These are phyloP conservation scores for Muraenolepis orangiensis DNA, from an alignment of 2,797 vertebrate species.

Conservation along the genomic window DNA sequence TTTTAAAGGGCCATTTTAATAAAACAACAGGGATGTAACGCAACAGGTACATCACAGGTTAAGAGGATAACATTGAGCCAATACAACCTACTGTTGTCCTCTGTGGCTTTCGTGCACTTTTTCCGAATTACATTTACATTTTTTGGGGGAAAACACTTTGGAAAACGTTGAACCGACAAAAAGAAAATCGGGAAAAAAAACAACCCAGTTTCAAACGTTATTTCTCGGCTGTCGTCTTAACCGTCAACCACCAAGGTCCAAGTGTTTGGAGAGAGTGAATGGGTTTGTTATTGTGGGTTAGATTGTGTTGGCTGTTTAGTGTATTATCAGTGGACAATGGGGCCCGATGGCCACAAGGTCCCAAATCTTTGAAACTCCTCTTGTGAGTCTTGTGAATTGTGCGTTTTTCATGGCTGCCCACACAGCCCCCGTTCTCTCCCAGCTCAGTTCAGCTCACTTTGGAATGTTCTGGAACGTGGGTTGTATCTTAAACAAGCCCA, in stretches of 20 bases:
- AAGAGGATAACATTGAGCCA: not conserved
- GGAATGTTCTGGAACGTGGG: not conserved
- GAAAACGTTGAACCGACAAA: not conserved
- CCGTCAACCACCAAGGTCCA: not conserved
- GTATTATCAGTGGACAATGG: slow-evolving; percentile 15
- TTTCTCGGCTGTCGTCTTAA: not conserved
- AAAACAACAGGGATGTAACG: not conserved
- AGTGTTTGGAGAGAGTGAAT: slow-evolving; percentile 2
- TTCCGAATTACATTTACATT: too few species aligned
- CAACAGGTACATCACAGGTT: not conserved
- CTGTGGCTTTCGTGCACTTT: too few species aligned
- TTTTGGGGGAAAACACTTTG: too few species aligned
- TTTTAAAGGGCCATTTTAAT: not conserved
- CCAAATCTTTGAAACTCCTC: not conserved
- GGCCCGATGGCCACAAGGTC: slow-evolving; percentile 17
- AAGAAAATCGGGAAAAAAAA: too few species aligned
- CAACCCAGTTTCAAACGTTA: not conserved
- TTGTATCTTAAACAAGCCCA: not conserved
- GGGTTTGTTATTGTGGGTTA: slow-evolving; percentile 13
- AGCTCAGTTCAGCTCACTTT: not conserved
- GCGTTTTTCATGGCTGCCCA: not conserved
- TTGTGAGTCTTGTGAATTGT: not conserved
- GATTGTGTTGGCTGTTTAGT: slow-evolving; percentile 13
- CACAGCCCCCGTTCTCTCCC: not conserved
- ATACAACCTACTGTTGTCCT: too few species aligned